Evolutionary conservation across 2,888 invertebrate species (phyloP).

Genomic region (Microplitis manilae): DNA sequence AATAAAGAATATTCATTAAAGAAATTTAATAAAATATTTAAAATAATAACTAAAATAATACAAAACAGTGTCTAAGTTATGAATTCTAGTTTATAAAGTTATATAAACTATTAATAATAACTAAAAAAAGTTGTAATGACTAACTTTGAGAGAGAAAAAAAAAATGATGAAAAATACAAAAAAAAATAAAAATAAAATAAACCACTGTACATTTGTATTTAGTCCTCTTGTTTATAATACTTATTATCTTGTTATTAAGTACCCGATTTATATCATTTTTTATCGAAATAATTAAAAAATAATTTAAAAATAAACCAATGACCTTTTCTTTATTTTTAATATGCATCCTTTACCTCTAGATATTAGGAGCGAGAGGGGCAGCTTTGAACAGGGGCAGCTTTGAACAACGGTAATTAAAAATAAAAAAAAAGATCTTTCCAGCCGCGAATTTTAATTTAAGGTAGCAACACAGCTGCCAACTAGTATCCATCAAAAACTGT

Average conservation of each 20-base stretch:
- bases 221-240: constrained; percentile 72
- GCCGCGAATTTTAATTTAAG: too few species aligned
- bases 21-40: constrained; percentile 38
- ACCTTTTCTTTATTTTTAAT: constrained; percentile 45
- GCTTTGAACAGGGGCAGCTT: too few species aligned
- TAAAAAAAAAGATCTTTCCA: too few species aligned
- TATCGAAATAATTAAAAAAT: constrained; percentile 72
- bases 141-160: constrained; percentile 62
- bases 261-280: constrained; percentile 72
- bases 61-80: constrained; percentile 64
- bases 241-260: constrained; percentile 72
- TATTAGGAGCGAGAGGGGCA: too few species aligned
- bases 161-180: constrained; percentile 14
- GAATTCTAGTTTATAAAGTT: constrained; percentile 67
- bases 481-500: too few species aligned
- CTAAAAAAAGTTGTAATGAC: constrained; percentile 63
- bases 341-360: constrained; percentile 1
- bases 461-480: too few species aligned
- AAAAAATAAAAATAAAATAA: constrained; percentile 37
- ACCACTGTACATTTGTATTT: constrained; percentile 72
- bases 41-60: constrained; percentile 48
- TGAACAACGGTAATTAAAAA: too few species aligned
- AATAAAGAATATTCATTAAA: constrained; percentile 35
- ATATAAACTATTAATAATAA: constrained; percentile 59
- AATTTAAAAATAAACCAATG: constrained; percentile 64